Base-by-base conservation (phyloP, 1,140 invertebrate genomes). In the Drosophila serrata region DNA sequence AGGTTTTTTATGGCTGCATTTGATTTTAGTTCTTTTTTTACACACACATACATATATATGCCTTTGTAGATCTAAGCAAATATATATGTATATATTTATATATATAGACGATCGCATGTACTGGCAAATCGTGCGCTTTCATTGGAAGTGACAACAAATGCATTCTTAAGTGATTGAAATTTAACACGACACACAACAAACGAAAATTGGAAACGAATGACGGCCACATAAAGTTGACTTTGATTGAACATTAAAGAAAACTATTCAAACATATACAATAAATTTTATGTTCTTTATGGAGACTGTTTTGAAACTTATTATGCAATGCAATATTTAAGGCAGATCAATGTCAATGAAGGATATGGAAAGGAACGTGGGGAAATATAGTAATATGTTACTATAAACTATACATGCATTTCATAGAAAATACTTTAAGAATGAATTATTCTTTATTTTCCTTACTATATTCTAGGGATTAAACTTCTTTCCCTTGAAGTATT, bases 91-190 rank as follows among this genome's bases (percentile, higher is more conserved):
- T 27, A 55, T 19, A 27, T n/a, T 31, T 67, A 37, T 59, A 40
- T 60, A 62, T 61, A 73, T 39, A 31, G 39, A 6, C 39, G 48
- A 53, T 58, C 59, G 35, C 19, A 48, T 69, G 62, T 31, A 49
- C 48, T 59, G 59, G 35, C 67, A 73, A 81, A 81, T 85, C 84
- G 84, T 81, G 80, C 67, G 84, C 72, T 88, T 88, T 88, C 80
- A 67, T 72, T 82, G 61, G 73, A 88, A 88, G 64, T 78, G 85
- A 77, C 85, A 84, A 74, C 58, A 80, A 84, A 75, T 84, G 85
- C 85, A 88, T 90, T 90, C 81, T 88, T 78, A 84, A 88, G 77
- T 84, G 75, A 90, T 87, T 88, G 84, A 80, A 84, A 87, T 79
- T 88, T 82, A 80, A 77, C 49, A 67, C 73, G 69, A 86, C 81